Evolutionary conservation across 2,113 vertebrate genomes (phyloP).

Genomic region (Charadrius vociferus): DNA sequence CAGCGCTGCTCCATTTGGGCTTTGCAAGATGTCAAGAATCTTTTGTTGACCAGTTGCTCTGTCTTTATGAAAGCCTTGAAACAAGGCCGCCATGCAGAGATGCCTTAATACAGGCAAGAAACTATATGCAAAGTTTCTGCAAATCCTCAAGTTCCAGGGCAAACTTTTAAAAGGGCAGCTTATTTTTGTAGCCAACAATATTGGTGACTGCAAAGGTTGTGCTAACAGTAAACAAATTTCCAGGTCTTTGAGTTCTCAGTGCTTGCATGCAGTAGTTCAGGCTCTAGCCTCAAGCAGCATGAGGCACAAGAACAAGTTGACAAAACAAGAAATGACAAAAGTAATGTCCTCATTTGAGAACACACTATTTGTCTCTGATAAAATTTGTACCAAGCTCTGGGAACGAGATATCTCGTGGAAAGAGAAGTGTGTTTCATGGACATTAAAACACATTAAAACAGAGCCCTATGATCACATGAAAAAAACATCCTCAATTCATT

Average conservation of each 20-base stretch:
- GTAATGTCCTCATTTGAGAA: not conserved
- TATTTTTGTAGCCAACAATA: not conserved
- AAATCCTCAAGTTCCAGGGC: not conserved
- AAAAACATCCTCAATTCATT: not conserved
- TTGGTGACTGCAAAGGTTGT: not conserved
- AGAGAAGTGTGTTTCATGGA: not conserved
- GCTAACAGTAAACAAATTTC: not conserved
- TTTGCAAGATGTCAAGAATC: not conserved
- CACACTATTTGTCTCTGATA: not conserved
- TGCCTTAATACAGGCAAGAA: not conserved
- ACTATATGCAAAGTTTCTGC: not conserved
- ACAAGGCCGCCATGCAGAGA: not conserved
- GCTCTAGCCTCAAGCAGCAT: not conserved
- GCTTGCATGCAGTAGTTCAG: not conserved
- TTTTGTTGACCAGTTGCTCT: not conserved
- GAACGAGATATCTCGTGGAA: not conserved
- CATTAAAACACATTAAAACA: not conserved
- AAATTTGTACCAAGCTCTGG: not conserved
- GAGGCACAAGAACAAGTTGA: not conserved
- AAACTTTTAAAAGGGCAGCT: not conserved
- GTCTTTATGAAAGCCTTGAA: not conserved
- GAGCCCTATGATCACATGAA: not conserved
- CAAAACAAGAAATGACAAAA: slow-evolving; percentile 8
- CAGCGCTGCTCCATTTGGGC: not conserved
- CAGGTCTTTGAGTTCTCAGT: not conserved